These are phyloP conservation scores for Polyodon spathula DNA, from an alignment of 2,113 vertebrate species.

Conservation along the genomic window DNA sequence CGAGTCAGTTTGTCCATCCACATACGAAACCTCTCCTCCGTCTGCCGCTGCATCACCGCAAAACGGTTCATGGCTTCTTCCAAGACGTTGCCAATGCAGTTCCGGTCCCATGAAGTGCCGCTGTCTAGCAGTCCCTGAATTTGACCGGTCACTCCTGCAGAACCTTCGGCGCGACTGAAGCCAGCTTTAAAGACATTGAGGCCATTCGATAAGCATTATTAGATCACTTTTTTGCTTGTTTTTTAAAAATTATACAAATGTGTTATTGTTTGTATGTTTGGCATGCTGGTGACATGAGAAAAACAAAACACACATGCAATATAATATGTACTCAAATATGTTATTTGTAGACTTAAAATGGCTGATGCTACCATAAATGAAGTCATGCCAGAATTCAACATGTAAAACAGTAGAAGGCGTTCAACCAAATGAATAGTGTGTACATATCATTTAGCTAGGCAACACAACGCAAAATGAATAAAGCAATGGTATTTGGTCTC, in stretches of 20 bases:
- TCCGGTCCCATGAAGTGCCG: conserved; percentile 74
- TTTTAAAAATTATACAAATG: neutral
- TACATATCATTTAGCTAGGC: too few species aligned
- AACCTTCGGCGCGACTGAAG: conserved; percentile 73
- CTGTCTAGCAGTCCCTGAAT: conserved; percentile 79
- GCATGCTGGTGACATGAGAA: too few species aligned
- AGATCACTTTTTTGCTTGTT: conserved; percentile 35
- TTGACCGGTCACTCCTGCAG: conserved; percentile 71
- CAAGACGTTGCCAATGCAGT: conserved; percentile 79
- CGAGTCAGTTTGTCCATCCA: conserved; percentile 83
- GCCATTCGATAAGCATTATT: conserved; percentile 76
- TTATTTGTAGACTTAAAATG: too few species aligned
- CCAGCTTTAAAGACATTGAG: conserved; percentile 94
- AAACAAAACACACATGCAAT: too few species aligned
- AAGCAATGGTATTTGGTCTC: too few species aligned
- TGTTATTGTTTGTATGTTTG: too few species aligned
- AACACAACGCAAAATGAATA: too few species aligned
- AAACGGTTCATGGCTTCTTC: conserved; percentile 88
- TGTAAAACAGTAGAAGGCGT: too few species aligned
- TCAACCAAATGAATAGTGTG: too few species aligned
- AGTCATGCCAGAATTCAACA: too few species aligned
- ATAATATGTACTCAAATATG: too few species aligned
- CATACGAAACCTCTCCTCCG: conserved; percentile 78
- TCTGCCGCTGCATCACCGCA: conserved; percentile 85
- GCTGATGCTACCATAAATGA: too few species aligned